A percentile compares a stretch with the other conserved stretches of the same genome.
Evolutionary conservation across 2,888 invertebrate species (phyloP).

Genomic region (Tribolium freemani): DNA sequence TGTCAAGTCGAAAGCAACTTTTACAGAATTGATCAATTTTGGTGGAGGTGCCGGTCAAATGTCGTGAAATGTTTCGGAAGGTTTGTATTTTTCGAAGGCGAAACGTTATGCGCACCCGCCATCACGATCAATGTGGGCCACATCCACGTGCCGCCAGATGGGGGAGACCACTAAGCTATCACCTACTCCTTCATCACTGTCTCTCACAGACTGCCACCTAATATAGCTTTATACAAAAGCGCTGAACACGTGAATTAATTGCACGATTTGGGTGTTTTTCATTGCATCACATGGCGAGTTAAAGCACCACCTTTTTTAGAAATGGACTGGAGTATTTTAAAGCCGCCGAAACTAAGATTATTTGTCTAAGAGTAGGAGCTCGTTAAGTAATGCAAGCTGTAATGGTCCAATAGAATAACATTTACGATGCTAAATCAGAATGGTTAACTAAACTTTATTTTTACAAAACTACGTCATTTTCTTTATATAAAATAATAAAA

Average conservation of each 20-base stretch:
- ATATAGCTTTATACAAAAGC: constrained; percentile 5
- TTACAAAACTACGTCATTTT: constrained; percentile 23
- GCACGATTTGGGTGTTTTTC: neutral
- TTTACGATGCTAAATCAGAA: constrained; percentile 28
- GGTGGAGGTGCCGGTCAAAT: constrained; percentile 21
- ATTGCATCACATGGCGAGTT: no score
- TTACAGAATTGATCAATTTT: neutral
- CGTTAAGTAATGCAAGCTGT: constrained; percentile 31
- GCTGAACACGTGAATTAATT: constrained; percentile 16
- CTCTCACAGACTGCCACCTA: constrained; percentile 1
- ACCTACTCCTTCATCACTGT: constrained; percentile 30
- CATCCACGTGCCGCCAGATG: constrained; percentile 39
- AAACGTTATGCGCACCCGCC: constrained; percentile 39
- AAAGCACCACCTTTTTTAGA: no score
- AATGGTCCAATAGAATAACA: constrained; percentile 12
- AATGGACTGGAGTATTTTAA: constrained; percentile 11
- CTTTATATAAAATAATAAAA: constrained; percentile 25
- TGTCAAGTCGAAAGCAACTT: neutral
- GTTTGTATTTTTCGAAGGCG: constrained; percentile 29
- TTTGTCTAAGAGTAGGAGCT: constrained; percentile 20
- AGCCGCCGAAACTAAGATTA: constrained; percentile 19
- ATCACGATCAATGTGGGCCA: constrained; percentile 45
- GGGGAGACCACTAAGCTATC: constrained; percentile 42
- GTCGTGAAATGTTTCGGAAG: neutral
- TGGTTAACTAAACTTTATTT: constrained; percentile 26